Base-by-base conservation (phyloP, 2,888 invertebrate species). In the Sinhomidia bicolor region DNA sequence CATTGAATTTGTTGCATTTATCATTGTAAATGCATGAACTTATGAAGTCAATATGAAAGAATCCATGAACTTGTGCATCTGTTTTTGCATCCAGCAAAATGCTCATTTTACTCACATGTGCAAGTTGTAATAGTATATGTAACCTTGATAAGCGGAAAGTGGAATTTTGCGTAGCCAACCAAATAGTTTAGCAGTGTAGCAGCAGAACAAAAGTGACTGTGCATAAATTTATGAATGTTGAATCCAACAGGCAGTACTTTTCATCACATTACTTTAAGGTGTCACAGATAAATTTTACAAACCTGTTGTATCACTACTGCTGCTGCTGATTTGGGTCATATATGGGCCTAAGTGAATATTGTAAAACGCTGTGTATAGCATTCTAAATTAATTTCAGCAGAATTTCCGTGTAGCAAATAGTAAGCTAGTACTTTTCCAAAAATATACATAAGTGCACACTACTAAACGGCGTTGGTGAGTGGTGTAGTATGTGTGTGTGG, bases 211-310 rank as follows among this genome's bases (percentile, higher is more conserved):
- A 7, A 2, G 29, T 29, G 41, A 41, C 17, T 71, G 20, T 71
- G 4, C 68, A 36, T 65, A 41, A 71, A 71, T 20, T 20, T n/a
- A 20, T 71, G 32, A 51, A n/a, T 2, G 26, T 26, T 76, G 74
- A 47, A 26, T 74, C 26, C 74, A 74, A 74, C 74, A 74, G 47
- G 51, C 76, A 76, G 10, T 14, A 76, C 4, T 26, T 51, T 71
- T 44, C 36, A 12, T 32, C 32, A 57, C 57, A 62, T 62, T 29
- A 62, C 29, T 62, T 20, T 41, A 9, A 12, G 41, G 17, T 71
- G 68, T 20, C 20, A 7, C 62, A 29, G 41, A 36, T 20, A 17
- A 44, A 71, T n/a, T n/a, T 68, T 29, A 29, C n/a, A 26, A 76
- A 76, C 76, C 76, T 76, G 76, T 76, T 76, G 76, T 76, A 29